Percentiles rank a stretch among this genome's conserved stretches.
Conservation (phyloP, 2,113 vertebrate genomes). For the Isichthys henryi region DNA sequence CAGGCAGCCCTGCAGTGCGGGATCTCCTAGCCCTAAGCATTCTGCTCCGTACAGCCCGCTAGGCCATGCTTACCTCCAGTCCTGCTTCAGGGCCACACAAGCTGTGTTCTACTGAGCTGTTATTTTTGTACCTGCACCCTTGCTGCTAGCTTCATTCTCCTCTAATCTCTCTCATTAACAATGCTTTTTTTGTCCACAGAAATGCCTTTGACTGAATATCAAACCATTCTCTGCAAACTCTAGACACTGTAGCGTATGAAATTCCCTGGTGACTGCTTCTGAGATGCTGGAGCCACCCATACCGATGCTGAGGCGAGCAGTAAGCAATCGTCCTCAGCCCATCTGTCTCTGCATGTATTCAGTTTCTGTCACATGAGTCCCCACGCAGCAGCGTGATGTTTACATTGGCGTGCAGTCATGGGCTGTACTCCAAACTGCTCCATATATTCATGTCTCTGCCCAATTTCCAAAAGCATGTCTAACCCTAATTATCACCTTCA, state of each 20-base stretch:
- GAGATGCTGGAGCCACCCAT: background rate
- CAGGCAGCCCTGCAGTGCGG: background rate
- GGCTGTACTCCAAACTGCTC: background rate
- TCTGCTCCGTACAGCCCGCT: background rate
- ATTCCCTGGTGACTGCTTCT: background rate
- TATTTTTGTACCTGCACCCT: background rate
- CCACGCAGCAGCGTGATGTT: background rate
- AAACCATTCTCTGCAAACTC: background rate
- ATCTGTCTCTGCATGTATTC: background rate
- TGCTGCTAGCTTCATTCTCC: background rate
- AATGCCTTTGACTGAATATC: background rate
- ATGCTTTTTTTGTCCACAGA: background rate
- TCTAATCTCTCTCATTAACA: background rate
- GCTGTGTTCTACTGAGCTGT: background rate
- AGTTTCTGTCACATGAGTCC: background rate
- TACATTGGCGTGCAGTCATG: background rate
- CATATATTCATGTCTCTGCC: background rate
- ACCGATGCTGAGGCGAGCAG: background rate
- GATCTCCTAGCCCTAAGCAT: background rate
- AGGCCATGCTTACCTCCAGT: background rate
- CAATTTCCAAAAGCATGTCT: background rate
- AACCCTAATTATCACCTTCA: background rate
- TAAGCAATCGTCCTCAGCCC: background rate
- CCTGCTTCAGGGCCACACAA: background rate
- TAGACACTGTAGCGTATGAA: background rate